Percentiles rank a stretch among this genome's conserved stretches.
Evolutionary conservation across 2,113 vertebrate genomes (phyloP).

Genomic region (Urocynchramus pylzowi): DNA sequence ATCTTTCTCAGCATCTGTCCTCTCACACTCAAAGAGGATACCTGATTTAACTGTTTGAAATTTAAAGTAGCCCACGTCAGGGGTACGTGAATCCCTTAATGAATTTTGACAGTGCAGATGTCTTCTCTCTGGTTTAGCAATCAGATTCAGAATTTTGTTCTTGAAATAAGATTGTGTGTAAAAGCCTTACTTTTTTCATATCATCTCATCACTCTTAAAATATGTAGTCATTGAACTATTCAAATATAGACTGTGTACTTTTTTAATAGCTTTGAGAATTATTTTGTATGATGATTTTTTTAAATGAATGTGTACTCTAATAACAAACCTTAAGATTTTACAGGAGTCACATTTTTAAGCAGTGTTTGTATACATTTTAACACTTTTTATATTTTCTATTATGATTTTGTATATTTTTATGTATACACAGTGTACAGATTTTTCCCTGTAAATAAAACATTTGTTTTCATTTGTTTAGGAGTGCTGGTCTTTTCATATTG

Average conservation of each 20-base stretch:
- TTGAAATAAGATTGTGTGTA: constrained; percentile 44
- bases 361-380: constrained; percentile 84
- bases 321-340: constrained; percentile 73
- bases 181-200: constrained; percentile 48
- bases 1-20: neutral
- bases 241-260: constrained; percentile 75
- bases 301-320: constrained; percentile 74
- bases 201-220: constrained; percentile 26
- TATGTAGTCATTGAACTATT: constrained; percentile 57
- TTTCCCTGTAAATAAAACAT: constrained; percentile 83
- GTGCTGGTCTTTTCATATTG: constrained; percentile 23
- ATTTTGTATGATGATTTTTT: constrained; percentile 82
- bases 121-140: constrained; percentile 18
- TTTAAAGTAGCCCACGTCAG: neutral
- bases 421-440: constrained; percentile 80
- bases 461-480: constrained; percentile 73
- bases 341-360: constrained; percentile 77
- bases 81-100: neutral
- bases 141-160: constrained; percentile 44
- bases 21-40: neutral
- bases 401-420: constrained; percentile 87
- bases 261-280: constrained; percentile 78
- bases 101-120: neutral
- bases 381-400: constrained; percentile 83
- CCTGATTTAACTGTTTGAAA: constrained; percentile 26